Base-by-base conservation (phyloP, 2,888 invertebrate species). In the Abrostola tripartita region DNA sequence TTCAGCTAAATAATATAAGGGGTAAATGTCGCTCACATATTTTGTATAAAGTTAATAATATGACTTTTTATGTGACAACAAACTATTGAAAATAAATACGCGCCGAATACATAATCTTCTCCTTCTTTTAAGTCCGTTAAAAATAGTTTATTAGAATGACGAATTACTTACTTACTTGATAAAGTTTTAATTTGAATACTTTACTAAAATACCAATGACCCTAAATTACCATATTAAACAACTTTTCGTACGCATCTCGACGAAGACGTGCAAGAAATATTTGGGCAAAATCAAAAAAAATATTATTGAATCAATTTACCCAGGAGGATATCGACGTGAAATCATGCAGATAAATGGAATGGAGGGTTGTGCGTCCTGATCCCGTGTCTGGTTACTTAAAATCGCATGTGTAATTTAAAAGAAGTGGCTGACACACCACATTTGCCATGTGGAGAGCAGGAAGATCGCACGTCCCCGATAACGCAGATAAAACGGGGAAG, bases 371-470 rank as follows among this genome's bases (percentile, higher is more conserved):
- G 65, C 71, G 78, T 74, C 69, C 71, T 80, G 83, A 84, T 81
- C 81, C 83, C 79, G 73, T 73, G 79, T 71, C 74, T 84, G 82
- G 88, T 85, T 87, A 88, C 89, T 90, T 90, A 88, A 89, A 90
- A 89, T 86, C 83, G 85, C 89, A 88, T 90, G 88, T 91, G 88
- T 90, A 89, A 90, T 90, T 89, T 90, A 88, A 88, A 85, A 88
- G 87, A 85, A 84, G 76, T 72, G 79, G 65, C 76, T 79, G 76
- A 76, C 79, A 79, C 77, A 83, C 65, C 76, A 75, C 71, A 78
- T 75, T 72, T 68, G 68, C 65, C 65, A 74, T 75, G 69, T 73
- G 52, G 74, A 68, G 71, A 69, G 76, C 63, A 70, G 68, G 65
- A 66, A 69, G 73, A 77, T 80, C 62, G 71, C 73, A 76, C 76